A percentile compares a stretch with the other conserved stretches of the same genome.
phyloP scores from a whole-genome alignment of 2,797 vertebrate genomes.

The Sitta carolinensis region DNA sequence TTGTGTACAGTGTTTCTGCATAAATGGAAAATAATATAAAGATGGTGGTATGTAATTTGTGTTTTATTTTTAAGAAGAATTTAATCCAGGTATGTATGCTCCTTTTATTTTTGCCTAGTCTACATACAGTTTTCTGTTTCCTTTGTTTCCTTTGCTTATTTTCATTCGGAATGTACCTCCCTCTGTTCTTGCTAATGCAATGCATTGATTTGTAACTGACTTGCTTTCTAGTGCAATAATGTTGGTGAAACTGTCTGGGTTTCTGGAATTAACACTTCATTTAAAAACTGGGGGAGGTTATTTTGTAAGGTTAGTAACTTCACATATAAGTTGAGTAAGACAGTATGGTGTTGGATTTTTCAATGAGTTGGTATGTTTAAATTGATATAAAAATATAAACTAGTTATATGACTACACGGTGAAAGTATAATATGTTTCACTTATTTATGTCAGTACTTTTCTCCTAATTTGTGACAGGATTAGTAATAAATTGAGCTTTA shows the following conservation, averaged over 20 bases:
- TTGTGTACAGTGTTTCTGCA: conserved; percentile 48
- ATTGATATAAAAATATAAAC: not conserved
- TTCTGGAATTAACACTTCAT: conserved; percentile 39
- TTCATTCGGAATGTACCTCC: conserved; percentile 54
- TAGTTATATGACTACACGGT: not conserved
- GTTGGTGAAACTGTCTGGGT: not conserved
- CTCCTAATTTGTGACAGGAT: conserved; percentile 23
- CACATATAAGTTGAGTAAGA: conserved; percentile 25
- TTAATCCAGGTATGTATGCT: conserved; percentile 78
- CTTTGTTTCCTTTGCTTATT: conserved; percentile 60
- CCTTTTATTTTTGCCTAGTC: not conserved
- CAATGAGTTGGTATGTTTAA: not conserved
- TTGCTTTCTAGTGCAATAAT: not conserved
- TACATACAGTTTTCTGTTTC: conserved; percentile 33
- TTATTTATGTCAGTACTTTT: conserved; percentile 5
- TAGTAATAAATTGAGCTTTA: conserved; percentile 58
- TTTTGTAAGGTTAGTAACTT: conserved; percentile 30
- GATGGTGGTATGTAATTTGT: conserved; percentile 71
- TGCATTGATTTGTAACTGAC: conserved; percentile 39
- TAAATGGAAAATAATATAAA: conserved; percentile 53
- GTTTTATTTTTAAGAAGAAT: conserved; percentile 70
- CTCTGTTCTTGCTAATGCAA: conserved; percentile 36
- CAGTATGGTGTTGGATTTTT: not conserved
- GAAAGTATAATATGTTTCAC: not conserved
- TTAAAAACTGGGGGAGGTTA: not conserved